Base-by-base conservation (phyloP, 1,140 invertebrate species). In the Pseudomyrmex cubaensis region DNA sequence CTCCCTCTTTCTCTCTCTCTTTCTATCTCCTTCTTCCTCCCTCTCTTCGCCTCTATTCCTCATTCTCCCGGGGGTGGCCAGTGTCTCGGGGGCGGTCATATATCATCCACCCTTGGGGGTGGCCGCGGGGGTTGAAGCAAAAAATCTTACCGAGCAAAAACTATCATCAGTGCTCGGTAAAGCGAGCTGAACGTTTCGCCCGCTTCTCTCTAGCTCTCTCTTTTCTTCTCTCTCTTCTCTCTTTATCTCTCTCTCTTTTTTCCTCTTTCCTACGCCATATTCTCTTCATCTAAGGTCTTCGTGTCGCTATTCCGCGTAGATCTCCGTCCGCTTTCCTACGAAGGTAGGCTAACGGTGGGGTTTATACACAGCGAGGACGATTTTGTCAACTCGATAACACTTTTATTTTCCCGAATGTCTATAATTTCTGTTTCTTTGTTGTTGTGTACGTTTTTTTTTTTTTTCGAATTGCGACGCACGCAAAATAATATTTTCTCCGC, bases 41-140 rank as follows among this genome's bases (percentile, higher is more conserved):
- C 44, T 50, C 57, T 22, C 48, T 82, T 22, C 75, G 57, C 62
- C 63, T 69, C 70, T 83, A 61, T 75, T 82, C 73, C 80, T 86
- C 87, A 88, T 90, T 87, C 89, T 90, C 85, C 83, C 77, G 90
- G 90, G 92, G 93, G 93, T 91, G 92, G 91, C 93, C 90, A 93
- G 92, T 93, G 93, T 94, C 93, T 94, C 93, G 92, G 93, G 93
- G 93, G 93, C 92, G 92, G 92, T 92, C 93, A 94, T 94, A 94
- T 94, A 94, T 94, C 93, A 94, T 94, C 91, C 93, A 93, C 93
- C 93, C 90, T 87, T 86, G 86, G 90, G 91, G 87, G 90, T 90
- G 88, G 88, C 88, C 78, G 90, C 87, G 89, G 88, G 90, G 90
- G 88, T 89, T 87, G 89, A 75, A 87, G 90, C 91, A 94, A 94